A percentile compares a stretch with the other conserved stretches of the same genome.
Conservation (phyloP, 2,888 invertebrate genomes). For the Tanytarsus gracilentus region DNA sequence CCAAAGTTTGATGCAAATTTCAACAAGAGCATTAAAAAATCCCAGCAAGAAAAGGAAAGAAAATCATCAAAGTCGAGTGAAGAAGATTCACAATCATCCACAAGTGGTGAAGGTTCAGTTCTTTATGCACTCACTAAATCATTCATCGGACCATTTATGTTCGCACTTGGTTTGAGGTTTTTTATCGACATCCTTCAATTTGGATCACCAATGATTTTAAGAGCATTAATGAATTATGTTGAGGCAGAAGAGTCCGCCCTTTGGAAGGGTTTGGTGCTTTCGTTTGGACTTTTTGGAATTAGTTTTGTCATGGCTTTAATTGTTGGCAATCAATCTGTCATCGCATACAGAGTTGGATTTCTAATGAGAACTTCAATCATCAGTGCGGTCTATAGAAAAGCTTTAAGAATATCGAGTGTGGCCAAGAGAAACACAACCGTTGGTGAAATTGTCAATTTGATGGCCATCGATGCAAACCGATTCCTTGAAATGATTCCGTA, state of each 20-base stretch:
- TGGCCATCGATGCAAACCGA: conserved; percentile 46
- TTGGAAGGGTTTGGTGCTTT: conserved; percentile 54
- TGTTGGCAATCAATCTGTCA: conserved; percentile 49
- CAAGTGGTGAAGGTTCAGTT: conserved; percentile 16
- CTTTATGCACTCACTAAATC: conserved; percentile 23
- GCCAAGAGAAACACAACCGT: conserved; percentile 42
- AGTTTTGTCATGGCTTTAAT: conserved; percentile 47
- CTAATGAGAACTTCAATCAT: conserved; percentile 47
- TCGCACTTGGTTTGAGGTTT: conserved; percentile 16
- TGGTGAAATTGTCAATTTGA: conserved; percentile 47
- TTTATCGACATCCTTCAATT: conserved; percentile 23
- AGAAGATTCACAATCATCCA: not conserved
- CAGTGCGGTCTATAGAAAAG: conserved; percentile 49
- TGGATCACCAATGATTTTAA: conserved; percentile 27
- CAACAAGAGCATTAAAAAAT: conserved; percentile 36
- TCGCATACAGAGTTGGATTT: conserved; percentile 49
- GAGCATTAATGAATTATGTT: conserved; percentile 29
- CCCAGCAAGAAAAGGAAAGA: conserved; percentile 28
- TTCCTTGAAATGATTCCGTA: conserved; percentile 43
- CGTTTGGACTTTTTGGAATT: conserved; percentile 45
- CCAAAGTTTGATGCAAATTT: conserved; percentile 41
- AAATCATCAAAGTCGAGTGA: not conserved
- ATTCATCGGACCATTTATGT: conserved; percentile 28
- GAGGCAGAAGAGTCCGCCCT: conserved; percentile 34
- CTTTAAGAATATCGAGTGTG: conserved; percentile 40